phyloP scores from a whole-genome alignment of 1,140 invertebrate genomes.

The Lucilia sericata region DNA sequence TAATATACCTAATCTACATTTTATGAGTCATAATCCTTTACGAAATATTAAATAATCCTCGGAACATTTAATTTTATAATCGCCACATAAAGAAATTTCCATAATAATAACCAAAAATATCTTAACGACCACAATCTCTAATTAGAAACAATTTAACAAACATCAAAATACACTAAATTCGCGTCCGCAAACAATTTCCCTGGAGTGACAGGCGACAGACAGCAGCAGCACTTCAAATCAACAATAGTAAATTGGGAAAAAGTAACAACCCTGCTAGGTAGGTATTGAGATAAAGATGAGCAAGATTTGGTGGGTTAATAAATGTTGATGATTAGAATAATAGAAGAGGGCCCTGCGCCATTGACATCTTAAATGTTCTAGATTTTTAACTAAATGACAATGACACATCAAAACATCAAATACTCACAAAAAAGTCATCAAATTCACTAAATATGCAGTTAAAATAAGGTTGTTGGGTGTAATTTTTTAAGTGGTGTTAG shows the following conservation, averaged over 20 bases:
- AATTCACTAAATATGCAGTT: constrained; percentile 60
- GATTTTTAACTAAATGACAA: constrained; percentile 57
- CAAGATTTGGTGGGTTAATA: constrained; percentile 4
- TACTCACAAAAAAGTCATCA: constrained; percentile 63
- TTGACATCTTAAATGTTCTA: constrained; percentile 63
- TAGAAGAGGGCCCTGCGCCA: background rate
- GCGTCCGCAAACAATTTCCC: constrained; percentile 18
- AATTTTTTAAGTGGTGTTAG: constrained; percentile 24
- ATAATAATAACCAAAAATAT: background rate
- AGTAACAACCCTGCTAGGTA: background rate
- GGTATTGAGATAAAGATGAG: background rate
- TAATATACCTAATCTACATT: background rate
- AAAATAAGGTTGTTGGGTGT: background rate
- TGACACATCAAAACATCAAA: constrained; percentile 49
- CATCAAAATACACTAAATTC: constrained; percentile 21
- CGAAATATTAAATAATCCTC: constrained; percentile 8
- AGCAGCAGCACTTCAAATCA: background rate
- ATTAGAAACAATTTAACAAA: constrained; percentile 27
- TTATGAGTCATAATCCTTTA: constrained; percentile 24
- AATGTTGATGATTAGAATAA: background rate
- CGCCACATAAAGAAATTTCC: constrained; percentile 9
- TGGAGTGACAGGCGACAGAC: background rate
- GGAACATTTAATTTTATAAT: constrained; percentile 24
- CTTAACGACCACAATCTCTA: constrained; percentile 21
- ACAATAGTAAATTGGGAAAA: no score